Evolutionary conservation across 2,888 invertebrate species (phyloP).

Genomic region (Macrosoma leucophasiata): DNA sequence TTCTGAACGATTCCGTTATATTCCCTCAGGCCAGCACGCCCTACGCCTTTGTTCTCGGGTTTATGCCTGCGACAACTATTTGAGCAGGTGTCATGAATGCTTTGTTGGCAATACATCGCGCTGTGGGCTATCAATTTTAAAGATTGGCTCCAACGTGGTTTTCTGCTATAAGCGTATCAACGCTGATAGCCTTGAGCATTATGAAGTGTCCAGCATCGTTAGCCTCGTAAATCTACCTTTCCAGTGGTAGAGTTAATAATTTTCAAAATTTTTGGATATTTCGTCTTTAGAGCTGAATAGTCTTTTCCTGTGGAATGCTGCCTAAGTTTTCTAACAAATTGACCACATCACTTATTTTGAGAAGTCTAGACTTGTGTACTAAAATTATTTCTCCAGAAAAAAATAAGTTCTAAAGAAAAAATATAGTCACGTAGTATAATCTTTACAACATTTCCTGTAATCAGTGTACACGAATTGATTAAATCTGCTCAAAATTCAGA

Average conservation of each 20-base stretch:
- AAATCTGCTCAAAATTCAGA: constrained; percentile 47
- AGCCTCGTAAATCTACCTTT: too few relatives aligned
- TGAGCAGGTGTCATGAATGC: constrained; percentile 29
- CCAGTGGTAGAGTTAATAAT: too few relatives aligned
- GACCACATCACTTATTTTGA: constrained; percentile 3
- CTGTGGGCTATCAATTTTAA: constrained; percentile 9
- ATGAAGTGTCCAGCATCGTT: too few relatives aligned
- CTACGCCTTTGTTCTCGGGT: constrained; percentile 39
- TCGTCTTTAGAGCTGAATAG: too few relatives aligned
- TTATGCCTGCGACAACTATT: constrained; percentile 42
- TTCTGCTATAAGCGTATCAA: constrained; percentile 7
- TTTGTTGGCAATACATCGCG: constrained; percentile 25
- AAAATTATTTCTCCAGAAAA: constrained; percentile 5
- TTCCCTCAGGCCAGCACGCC: constrained; percentile 34
- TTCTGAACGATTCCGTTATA: constrained; percentile 48
- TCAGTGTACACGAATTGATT: constrained; percentile 40
- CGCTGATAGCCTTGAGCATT: constrained; percentile 4
- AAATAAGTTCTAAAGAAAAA: constrained; percentile 5
- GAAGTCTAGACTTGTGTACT: neutral
- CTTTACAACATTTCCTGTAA: constrained; percentile 35
- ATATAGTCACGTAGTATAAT: constrained; percentile 31
- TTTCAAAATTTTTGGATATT: too few relatives aligned
- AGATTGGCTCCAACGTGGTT: constrained; percentile 7
- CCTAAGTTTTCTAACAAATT: too few relatives aligned
- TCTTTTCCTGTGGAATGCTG: too few relatives aligned